A percentile compares a stretch with the other conserved stretches of the same genome.
These are phyloP conservation scores for Aplochiton taeniatus DNA, from an alignment of 2,797 vertebrate species.

Conservation along the genomic window DNA sequence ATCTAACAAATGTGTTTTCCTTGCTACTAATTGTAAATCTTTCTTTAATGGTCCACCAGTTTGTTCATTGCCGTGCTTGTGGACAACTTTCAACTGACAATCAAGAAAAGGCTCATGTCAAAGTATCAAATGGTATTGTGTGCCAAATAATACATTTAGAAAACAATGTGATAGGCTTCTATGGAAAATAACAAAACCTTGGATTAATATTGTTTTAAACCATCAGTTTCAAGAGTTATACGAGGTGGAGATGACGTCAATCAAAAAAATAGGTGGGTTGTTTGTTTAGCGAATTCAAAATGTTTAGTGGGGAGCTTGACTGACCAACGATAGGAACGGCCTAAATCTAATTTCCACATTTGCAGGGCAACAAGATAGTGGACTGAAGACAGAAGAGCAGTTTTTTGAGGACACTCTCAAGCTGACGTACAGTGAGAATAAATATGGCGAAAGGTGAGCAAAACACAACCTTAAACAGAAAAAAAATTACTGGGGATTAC, in stretches of 20 bases:
- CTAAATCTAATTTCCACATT: neutral
- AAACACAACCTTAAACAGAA: neutral
- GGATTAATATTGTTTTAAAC: neutral
- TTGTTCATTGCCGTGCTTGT: conserved; percentile 65
- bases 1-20: too few species aligned
- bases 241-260: conserved; percentile 12
- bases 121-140: conserved; percentile 47
- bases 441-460: conserved; percentile 1
- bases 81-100: conserved; percentile 66
- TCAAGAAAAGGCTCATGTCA: conserved; percentile 47
- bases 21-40: neutral
- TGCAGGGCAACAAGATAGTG: neutral
- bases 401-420: conserved; percentile 15
- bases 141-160: neutral
- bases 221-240: conserved; percentile 17
- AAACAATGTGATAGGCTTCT: neutral
- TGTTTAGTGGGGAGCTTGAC: neutral
- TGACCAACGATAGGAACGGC: too few species aligned
- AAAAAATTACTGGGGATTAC: neutral
- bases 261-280: conserved; percentile 19
- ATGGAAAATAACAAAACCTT: neutral
- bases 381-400: conserved; percentile 3
- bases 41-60: conserved; percentile 21
- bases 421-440: conserved; percentile 1
- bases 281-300: too few species aligned